phyloP scores from a whole-genome alignment of 2,797 vertebrate species.

The Melanogrammus aeglefinus region DNA sequence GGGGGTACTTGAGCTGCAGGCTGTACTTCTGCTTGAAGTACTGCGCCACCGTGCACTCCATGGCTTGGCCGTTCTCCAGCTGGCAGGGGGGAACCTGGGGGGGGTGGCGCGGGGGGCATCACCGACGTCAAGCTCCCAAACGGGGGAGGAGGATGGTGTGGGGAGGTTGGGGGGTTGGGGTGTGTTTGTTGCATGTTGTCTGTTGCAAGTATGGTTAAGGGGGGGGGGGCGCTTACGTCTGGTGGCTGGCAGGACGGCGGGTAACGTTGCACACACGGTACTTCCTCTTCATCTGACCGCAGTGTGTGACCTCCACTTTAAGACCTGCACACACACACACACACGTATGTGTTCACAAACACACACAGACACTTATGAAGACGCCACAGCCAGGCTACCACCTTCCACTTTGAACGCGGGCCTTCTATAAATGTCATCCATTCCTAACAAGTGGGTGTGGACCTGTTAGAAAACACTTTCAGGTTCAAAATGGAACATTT shows the following conservation, averaged over 20 bases:
- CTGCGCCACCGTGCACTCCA: conserved; percentile 98
- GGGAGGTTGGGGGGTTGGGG: too few species aligned
- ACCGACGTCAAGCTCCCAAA: too few species aligned
- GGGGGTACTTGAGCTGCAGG: conserved; percentile 95
- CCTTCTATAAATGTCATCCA: background rate
- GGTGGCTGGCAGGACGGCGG: conserved; percentile 94
- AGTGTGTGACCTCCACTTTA: conserved; percentile 98
- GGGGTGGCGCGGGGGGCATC: background rate
- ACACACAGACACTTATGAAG: background rate
- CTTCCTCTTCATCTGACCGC: conserved; percentile 99
- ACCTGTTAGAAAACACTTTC: too few species aligned
- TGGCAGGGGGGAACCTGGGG: conserved; percentile 92
- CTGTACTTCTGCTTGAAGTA: conserved; percentile 99
- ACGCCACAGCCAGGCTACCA: background rate
- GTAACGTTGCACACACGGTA: conserved; percentile 98
- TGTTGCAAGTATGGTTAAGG: background rate
- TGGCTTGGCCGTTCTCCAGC: conserved; percentile 97
- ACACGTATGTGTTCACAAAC: background rate
- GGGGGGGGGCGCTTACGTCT: conserved; percentile 81
- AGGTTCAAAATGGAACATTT: too few species aligned
- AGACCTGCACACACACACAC: conserved; percentile 75
- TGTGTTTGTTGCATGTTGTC: background rate
- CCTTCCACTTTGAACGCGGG: background rate
- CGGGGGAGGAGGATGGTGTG: too few species aligned
- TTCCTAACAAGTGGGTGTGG: too few species aligned